Conservation (phyloP, 64 coral and sea anemone genomes). For the Pachyseris speciosa region DNA sequence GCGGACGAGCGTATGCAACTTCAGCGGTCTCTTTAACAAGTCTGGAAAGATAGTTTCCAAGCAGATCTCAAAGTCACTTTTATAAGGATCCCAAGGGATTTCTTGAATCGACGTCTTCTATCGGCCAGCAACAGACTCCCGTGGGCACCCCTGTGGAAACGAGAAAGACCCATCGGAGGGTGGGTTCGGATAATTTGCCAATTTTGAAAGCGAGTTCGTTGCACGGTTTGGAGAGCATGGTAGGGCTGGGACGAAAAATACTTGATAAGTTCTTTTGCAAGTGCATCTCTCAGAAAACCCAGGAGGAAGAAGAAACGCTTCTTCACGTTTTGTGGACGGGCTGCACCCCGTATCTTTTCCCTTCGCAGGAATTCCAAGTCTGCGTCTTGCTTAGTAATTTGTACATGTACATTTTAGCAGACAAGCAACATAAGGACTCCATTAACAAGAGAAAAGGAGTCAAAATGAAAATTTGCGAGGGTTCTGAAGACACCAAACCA, state of each 20-base stretch:
- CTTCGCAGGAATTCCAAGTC: slow-evolving; percentile 78
- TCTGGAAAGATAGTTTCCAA: slow-evolving; percentile 93
- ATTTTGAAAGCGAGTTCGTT: slow-evolving; percentile 60
- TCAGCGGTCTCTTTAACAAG: slow-evolving; percentile 89
- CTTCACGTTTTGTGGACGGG: slow-evolving; percentile 95
- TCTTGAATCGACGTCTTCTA: slow-evolving; percentile 19
- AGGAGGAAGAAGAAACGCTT: slow-evolving; percentile 63
- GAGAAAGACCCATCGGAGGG: slow-evolving; percentile 76
- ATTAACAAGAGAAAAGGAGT: slow-evolving; percentile 80
- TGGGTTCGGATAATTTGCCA: slow-evolving; percentile 83
- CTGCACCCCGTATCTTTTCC: slow-evolving; percentile 83
- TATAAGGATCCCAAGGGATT: slow-evolving; percentile 29
- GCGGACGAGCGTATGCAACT: slow-evolving; percentile 91
- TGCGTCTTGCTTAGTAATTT: slow-evolving; percentile 83
- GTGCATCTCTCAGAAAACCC: slow-evolving; percentile 67
- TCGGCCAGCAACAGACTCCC: slow-evolving; percentile 15
- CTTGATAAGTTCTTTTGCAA: slow-evolving; percentile 78
- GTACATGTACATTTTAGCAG: slow-evolving; percentile 91
- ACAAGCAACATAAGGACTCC: slow-evolving; percentile 51
- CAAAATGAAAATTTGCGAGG: slow-evolving; percentile 44
- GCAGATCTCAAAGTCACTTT: slow-evolving; percentile 78
- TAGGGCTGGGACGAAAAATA: slow-evolving; percentile 63
- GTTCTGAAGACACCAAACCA: slow-evolving; percentile 40
- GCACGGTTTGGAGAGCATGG: slow-evolving; percentile 69
- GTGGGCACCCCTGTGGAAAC: slow-evolving; percentile 78